Base-by-base conservation (phyloP, 2,888 invertebrate genomes). In the Caenorhabditis becei region DNA sequence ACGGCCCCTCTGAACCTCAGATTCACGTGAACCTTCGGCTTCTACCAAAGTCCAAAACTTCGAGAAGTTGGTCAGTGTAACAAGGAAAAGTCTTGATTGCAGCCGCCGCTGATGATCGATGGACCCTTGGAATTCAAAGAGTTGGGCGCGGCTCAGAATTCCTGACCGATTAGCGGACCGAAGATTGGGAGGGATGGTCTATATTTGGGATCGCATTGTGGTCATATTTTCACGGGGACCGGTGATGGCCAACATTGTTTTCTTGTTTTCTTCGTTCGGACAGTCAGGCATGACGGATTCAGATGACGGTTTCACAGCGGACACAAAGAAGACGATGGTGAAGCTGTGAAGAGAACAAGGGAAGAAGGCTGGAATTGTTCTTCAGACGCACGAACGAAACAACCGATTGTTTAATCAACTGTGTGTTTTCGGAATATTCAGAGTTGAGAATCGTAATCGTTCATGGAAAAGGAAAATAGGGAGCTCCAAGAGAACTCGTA, bases 271-370 rank as follows among this genome's bases (percentile, higher is more conserved):
- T 49, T 51, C 51, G 7, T 49, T 51, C 53, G 44, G 72, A 72
- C 72, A 72, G 44, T 49, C 47, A 56, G 20, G 72, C 62, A 72
- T 54, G 72, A 72, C 72, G 72, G 72, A 71, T 71, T 70, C 61
- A 70, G 53, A 61, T 37, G 41, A 35, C 41, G 63, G 44, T 51
- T 58, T 47, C 61, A 51, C 44, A 44, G 53, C 54, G 71, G 54
- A 71, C 62, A 54, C 62, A 71, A 72, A 62, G 71, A 63, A 53
- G 37, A 24, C 51, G 63, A 49, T 16, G 53, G 8, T 28, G 35
- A 51, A 51, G 49, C 63, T 51, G 63, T 35, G 51, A 44, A 47
- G n/a, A 62, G 37, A 41, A 41, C 14, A 41, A 41, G 41, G 41
- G 41, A 51, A 32, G 37, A 61, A 61, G 37, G 23, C 23, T 20